Evolutionary conservation across 2,113 vertebrate genomes (phyloP).

Genomic region (Hemibagrus wyckioides): DNA sequence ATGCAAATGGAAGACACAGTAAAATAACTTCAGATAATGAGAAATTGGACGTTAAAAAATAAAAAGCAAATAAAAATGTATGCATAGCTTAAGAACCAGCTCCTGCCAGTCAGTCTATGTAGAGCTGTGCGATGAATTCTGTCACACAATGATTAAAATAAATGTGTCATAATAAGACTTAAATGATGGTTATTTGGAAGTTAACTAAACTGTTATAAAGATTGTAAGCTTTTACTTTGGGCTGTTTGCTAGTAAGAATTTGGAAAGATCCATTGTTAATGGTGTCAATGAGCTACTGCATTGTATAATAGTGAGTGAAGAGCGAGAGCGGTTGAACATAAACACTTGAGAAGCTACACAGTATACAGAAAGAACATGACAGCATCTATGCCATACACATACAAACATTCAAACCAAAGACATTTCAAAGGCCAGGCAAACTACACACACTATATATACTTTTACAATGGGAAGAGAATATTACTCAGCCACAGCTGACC

Average conservation of each 20-base stretch:
- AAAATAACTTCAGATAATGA: constrained; percentile 32
- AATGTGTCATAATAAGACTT: constrained; percentile 39
- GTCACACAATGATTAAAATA: constrained; percentile 34
- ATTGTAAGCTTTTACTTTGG: constrained; percentile 25
- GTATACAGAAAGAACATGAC: constrained; percentile 10
- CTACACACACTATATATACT: neutral
- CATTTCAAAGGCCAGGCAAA: constrained; percentile 2
- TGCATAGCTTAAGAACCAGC: constrained; percentile 24
- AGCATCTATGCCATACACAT: constrained; percentile 11
- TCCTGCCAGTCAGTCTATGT: constrained; percentile 19
- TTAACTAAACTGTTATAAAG: constrained; percentile 37
- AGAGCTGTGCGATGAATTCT: constrained; percentile 10
- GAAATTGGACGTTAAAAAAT: constrained; percentile 15
- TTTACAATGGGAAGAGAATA: neutral
- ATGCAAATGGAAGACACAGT: constrained; percentile 55
- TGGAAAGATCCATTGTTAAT: constrained; percentile 53
- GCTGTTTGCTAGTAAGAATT: constrained; percentile 34
- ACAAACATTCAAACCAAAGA: constrained; percentile 25
- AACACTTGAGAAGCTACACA: constrained; percentile 21
- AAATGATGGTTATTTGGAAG: constrained; percentile 33
- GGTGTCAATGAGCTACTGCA: constrained; percentile 31
- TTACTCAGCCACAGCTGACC: constrained; percentile 2
- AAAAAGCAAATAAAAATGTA: constrained; percentile 3
- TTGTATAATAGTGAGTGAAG: constrained; percentile 6
- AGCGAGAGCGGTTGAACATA: constrained; percentile 24